phyloP scores from a whole-genome alignment of 2,888 invertebrate genomes.

The Drosophila hamatofila region DNA sequence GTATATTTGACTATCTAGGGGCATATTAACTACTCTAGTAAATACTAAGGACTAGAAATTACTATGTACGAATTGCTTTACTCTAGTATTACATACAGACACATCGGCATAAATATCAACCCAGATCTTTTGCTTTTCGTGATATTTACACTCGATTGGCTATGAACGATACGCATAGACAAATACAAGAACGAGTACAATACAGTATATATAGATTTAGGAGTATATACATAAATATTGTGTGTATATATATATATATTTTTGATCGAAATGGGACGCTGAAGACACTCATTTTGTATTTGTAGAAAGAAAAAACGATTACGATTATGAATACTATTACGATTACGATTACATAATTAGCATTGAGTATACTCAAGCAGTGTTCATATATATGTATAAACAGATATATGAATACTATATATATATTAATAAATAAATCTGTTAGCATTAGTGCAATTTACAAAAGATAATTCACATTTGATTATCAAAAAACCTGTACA shows the following conservation, averaged over 20 bases:
- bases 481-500: conserved; percentile 58
- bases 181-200: conserved; percentile 37
- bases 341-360: background rate
- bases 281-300: conserved; percentile 14
- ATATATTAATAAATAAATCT: conserved; percentile 29
- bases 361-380: conserved; percentile 17
- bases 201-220: conserved; percentile 8
- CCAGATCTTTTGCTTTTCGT: conserved; percentile 13
- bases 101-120: conserved; percentile 33
- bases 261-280: conserved; percentile 24
- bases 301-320: conserved; percentile 6
- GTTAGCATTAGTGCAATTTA: conserved; percentile 41
- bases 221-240: background rate
- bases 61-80: conserved; percentile 41
- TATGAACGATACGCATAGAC: conserved; percentile 39
- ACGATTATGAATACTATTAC: background rate
- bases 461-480: conserved; percentile 45
- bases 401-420: background rate
- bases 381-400: conserved; percentile 10
- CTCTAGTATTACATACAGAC: conserved; percentile 37
- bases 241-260: background rate
- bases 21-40: conserved; percentile 41
- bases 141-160: conserved; percentile 49
- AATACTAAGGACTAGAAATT: conserved; percentile 39
- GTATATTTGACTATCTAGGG: conserved; percentile 51